phyloP scores from a whole-genome alignment of 2,797 vertebrate genomes.

The Cryptoblepharus egeriae region DNA sequence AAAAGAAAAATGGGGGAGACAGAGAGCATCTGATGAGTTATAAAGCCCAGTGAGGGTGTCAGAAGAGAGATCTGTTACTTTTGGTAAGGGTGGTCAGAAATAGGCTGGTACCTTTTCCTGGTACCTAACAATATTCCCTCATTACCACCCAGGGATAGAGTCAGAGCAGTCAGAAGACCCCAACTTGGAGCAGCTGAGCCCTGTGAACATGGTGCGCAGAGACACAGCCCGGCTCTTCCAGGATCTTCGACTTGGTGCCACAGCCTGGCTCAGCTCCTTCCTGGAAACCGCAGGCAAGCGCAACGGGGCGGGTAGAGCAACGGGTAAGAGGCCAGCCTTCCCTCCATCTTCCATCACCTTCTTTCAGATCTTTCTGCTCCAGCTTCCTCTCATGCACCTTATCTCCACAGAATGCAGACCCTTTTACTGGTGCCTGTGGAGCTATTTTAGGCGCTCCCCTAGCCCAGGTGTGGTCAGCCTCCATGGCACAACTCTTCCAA shows the following conservation, averaged over 20 bases:
- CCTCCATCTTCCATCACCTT: fast-evolving
- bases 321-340: constrained; percentile 39
- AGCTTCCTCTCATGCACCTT: constrained; percentile 6
- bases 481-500: constrained; percentile 22
- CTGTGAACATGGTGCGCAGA: constrained; percentile 82
- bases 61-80: not conserved
- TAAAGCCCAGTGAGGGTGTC: too few relatives aligned
- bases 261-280: constrained; percentile 88
- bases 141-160: constrained; percentile 1
- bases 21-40: not conserved
- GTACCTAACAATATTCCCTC: too few relatives aligned
- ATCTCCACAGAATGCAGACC: constrained; percentile 34
- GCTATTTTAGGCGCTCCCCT: constrained; percentile 32
- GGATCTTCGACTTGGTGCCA: constrained; percentile 86
- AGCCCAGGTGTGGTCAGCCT: not conserved
- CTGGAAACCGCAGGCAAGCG: constrained; percentile 76
- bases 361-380: not conserved
- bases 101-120: too few relatives aligned
- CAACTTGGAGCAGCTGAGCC: constrained; percentile 78
- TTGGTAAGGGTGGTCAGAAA: too few relatives aligned
- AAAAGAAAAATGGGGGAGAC: not conserved
- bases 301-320: fast-evolving
- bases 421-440: constrained; percentile 5
- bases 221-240: constrained; percentile 84
- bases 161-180: constrained; percentile 73